Conservation (phyloP, 1,140 invertebrate species). For the Eumaeus atala region DNA sequence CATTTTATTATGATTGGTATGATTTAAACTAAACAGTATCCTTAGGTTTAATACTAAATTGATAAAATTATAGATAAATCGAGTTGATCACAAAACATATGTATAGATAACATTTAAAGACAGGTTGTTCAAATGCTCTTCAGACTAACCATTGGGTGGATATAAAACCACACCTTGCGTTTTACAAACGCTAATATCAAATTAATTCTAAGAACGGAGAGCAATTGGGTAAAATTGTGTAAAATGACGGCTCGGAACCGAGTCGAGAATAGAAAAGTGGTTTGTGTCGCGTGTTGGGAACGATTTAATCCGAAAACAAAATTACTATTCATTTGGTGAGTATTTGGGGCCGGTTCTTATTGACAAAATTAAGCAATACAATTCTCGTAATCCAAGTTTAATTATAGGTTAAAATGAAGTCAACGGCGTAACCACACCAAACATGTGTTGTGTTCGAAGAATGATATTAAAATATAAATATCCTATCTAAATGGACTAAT, state of each 20-base stretch:
- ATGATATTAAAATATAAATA: constrained; percentile 3
- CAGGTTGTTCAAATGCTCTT: constrained; percentile 54
- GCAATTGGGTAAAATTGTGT: constrained; percentile 73
- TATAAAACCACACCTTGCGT: constrained; percentile 69
- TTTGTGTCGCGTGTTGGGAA: constrained; percentile 70
- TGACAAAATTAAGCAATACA: constrained; percentile 60
- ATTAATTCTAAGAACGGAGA: constrained; percentile 72
- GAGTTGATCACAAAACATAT: constrained; percentile 47
- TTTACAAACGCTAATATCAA: constrained; percentile 72
- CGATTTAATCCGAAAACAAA: constrained; percentile 72
- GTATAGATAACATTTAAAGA: constrained; percentile 53
- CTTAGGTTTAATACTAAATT: constrained; percentile 14
- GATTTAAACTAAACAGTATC: constrained; percentile 8
- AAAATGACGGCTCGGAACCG: constrained; percentile 69
- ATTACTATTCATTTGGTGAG: constrained; percentile 73
- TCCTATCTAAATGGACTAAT: no score
- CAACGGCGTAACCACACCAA: constrained; percentile 22
- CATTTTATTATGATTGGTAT: constrained; percentile 7
- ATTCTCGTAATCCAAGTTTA: constrained; percentile 38
- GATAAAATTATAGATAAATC: constrained; percentile 31
- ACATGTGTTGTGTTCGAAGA: constrained; percentile 12
- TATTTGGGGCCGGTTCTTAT: constrained; percentile 56
- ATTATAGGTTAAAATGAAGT: constrained; percentile 12
- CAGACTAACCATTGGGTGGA: constrained; percentile 57
- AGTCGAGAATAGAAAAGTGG: constrained; percentile 70